Conservation (phyloP, 2,888 invertebrate genomes). For the Augiades crinisus region DNA sequence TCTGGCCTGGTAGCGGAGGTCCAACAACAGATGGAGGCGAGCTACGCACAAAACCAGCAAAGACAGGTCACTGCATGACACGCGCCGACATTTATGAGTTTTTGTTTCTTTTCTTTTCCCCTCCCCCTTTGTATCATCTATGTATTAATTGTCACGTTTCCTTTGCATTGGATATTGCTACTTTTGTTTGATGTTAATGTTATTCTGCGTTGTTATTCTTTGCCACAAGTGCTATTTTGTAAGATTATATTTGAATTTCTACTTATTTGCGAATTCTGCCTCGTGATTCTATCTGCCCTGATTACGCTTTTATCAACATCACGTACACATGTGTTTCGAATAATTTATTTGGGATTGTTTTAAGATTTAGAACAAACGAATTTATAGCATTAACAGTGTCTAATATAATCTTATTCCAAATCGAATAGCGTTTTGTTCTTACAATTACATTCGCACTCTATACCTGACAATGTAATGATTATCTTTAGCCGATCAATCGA, state of each 20-base stretch:
- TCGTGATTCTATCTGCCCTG: no score
- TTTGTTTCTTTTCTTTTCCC: conserved; percentile 30
- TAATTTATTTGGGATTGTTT: neutral
- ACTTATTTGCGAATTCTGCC: no score
- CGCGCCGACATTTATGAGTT: conserved; percentile 16
- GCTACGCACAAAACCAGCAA: conserved; percentile 72
- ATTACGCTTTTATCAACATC: no score
- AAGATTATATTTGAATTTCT: neutral
- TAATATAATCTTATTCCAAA: no score
- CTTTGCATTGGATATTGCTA: conserved; percentile 9
- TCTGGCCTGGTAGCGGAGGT: conserved; percentile 91
- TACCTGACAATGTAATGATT: neutral
- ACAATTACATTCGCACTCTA: neutral
- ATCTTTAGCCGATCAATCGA: conserved; percentile 12
- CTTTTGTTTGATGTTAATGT: conserved; percentile 23
- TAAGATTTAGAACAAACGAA: neutral
- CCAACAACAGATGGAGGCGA: conserved; percentile 86
- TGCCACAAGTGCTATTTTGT: conserved; percentile 7
- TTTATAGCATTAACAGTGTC: no score
- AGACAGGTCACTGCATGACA: conserved; percentile 77
- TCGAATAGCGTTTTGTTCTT: conserved; percentile 1
- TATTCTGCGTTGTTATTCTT: neutral
- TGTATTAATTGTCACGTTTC: conserved; percentile 1
- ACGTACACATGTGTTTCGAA: neutral
- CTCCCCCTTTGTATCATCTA: conserved; percentile 14